Base-by-base conservation (phyloP, 53 echinoderm and acorn worm genomes). In the Stichopus horrens region DNA sequence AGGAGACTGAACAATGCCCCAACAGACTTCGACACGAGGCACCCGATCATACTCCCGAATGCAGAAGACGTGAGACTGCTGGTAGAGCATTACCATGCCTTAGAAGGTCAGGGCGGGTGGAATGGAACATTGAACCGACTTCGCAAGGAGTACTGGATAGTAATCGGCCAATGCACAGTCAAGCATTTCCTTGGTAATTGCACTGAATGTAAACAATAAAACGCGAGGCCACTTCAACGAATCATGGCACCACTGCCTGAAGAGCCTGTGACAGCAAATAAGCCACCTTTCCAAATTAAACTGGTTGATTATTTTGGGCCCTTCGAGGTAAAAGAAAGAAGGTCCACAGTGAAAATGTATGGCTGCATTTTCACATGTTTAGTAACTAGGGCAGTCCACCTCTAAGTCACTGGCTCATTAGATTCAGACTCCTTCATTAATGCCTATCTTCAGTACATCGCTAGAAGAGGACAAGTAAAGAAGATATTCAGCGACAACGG, bases 401-500 rank as follows among this genome's bases (percentile, higher is more conserved):
- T 86, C 2, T 86, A 90, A 76, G 65, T 86, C 16, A 86, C 90
- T 76, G 52, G 74, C 51, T 59, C 68, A 1, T 52, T 92, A 8
- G 88, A 91, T 22, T 81, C 90, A 14, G 85, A 83, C 5, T 83
- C 93, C 19, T 93, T 88, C 53, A 23, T 92, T 4, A 90, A 90
- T 66, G 90, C 82, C 16, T 57, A 84, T 51, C 86, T 88, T 52
- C 23, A 90, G 8, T 93, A 90, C 66, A 63, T 88, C 8, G 93
- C 88, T 9, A 86, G 89, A 21, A 78, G 93, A 54, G 93, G 93
- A 37, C 37, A 88, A 8, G 57, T 65, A 5, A 4, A 71, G 37
- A 88, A 81, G 54, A 73, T 88, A 52, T 88, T 88, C 65, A 75
- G 91, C 66, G 91, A 91, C 51, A 91, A 88, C 58, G 91, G 88